Evolutionary conservation across 2,797 vertebrate genomes (phyloP), one percentile per base, ranked within the genome.

Genomic region (Mycteria americana): DNA sequence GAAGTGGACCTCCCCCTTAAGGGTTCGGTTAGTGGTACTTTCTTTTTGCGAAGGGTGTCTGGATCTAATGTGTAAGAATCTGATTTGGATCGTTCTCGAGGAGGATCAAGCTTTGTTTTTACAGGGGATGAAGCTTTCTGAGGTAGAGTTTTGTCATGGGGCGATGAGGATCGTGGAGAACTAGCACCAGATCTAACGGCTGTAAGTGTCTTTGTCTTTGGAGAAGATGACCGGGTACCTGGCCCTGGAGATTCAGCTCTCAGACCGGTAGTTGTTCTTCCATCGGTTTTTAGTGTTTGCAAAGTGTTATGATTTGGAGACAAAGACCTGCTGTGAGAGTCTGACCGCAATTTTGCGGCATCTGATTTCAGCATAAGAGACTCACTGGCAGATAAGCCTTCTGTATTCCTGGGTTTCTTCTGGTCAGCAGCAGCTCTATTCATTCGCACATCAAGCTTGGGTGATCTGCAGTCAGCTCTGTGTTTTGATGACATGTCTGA

Each of bases 271-370:
- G 98, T 97, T 50, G 98, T 98, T 96, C 99, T 98, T 63, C 99
- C 99, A 63, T 99, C 99, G 12, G 98, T 98, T 97, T 99, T 99
- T 43, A 99, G 98, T 23, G 99, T 99, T 95, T 99, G 99, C 73
- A 99, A 94, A 76, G 99, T 99, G 97, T 99, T 99, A 97, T 99
- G 99, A 97, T 99, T 99, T 80, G 99, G 99, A 1, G 99, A 99
- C 97, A 99, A 98, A 18, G 99, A 99, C 90, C 99, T 99, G 93
- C 99, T 99, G 81, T 99, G 99, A 10, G 99, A 99, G 97, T 99
- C 99, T 24, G 99, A 99, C 63, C 99, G 98, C 97, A 99, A 89
- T 96, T 99, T 99, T 78, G 98, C 99, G 1, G 99, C 98, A 67
- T 99, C 99, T 3, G 99, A 99, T 96, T 99, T 99, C 93, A 99